phyloP scores from a whole-genome alignment of 2,888 invertebrate species.

The Electrophaes corylata region DNA sequence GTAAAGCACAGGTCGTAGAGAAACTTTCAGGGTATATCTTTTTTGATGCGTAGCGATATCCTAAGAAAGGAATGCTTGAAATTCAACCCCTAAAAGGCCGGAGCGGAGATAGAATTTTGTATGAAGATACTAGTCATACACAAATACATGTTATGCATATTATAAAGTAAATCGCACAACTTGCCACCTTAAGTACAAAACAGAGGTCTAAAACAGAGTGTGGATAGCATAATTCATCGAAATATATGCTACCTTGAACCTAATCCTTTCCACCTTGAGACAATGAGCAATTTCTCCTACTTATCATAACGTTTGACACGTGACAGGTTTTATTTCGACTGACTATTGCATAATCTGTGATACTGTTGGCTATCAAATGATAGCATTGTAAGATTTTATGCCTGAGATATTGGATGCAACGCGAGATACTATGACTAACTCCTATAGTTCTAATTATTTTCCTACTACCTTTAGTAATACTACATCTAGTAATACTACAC shows the following conservation, averaged over 20 bases:
- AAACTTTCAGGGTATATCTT: too few relatives aligned
- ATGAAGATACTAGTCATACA: too few relatives aligned
- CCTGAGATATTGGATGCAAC: background rate
- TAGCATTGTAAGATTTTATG: constrained; percentile 5
- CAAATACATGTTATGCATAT: too few relatives aligned
- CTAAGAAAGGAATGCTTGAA: too few relatives aligned
- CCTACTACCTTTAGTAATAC: too few relatives aligned
- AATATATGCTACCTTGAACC: background rate
- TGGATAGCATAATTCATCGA: background rate
- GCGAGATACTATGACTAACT: background rate
- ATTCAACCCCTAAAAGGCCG: too few relatives aligned
- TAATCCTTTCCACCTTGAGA: background rate
- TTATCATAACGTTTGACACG: constrained; percentile 9
- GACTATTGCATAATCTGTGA: background rate
- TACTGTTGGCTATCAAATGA: constrained; percentile 7
- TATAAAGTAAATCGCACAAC: too few relatives aligned
- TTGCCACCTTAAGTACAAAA: too few relatives aligned
- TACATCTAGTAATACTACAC: too few relatives aligned
- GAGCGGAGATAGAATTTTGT: too few relatives aligned
- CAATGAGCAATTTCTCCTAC: background rate
- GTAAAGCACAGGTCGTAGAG: too few relatives aligned
- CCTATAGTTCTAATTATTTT: background rate
- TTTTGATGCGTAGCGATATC: too few relatives aligned
- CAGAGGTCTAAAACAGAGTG: background rate
- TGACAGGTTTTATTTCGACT: constrained; percentile 1